These are phyloP conservation scores for Liodrosophila aerea DNA, from an alignment of 2,888 invertebrate genomes.

Conservation along the genomic window DNA sequence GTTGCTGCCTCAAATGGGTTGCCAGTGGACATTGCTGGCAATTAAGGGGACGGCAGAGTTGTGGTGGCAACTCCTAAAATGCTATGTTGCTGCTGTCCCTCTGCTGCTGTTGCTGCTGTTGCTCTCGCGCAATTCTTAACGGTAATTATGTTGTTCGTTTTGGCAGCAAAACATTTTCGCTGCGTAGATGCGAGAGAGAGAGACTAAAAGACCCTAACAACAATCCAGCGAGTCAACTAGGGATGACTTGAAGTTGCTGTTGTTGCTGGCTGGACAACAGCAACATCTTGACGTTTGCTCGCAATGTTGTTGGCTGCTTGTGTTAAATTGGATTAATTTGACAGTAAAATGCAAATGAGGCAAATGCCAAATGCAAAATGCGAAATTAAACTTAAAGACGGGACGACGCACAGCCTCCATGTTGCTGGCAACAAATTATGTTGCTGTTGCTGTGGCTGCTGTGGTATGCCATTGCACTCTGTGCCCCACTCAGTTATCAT, in stretches of 20 bases:
- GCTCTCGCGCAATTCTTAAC: slow-evolving; percentile 73
- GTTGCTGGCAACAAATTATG: slow-evolving; percentile 77
- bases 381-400: slow-evolving; percentile 64
- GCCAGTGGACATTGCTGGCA: slow-evolving; percentile 66
- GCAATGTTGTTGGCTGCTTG: slow-evolving; percentile 38
- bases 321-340: slow-evolving; percentile 77
- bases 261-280: not conserved
- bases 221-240: too few relatives aligned
- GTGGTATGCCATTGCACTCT: not conserved
- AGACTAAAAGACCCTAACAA: too few relatives aligned
- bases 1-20: slow-evolving; percentile 61
- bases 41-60: slow-evolving; percentile 57
- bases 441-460: slow-evolving; percentile 38
- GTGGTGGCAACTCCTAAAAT: slow-evolving; percentile 30
- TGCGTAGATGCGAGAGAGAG: too few relatives aligned
- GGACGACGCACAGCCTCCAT: slow-evolving; percentile 25
- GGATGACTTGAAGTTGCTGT: not conserved
- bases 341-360: slow-evolving; percentile 78
- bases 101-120: slow-evolving; percentile 27
- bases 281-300: slow-evolving; percentile 21
- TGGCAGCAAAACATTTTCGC: slow-evolving; percentile 73
- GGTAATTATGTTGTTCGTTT: slow-evolving; percentile 78
- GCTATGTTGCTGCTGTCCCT: slow-evolving; percentile 31
- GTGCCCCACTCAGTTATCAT: slow-evolving; percentile 28
- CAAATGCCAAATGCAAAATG: slow-evolving; percentile 72